phyloP scores from a whole-genome alignment of 2,797 vertebrate species.

The Discoglossus pictus region DNA sequence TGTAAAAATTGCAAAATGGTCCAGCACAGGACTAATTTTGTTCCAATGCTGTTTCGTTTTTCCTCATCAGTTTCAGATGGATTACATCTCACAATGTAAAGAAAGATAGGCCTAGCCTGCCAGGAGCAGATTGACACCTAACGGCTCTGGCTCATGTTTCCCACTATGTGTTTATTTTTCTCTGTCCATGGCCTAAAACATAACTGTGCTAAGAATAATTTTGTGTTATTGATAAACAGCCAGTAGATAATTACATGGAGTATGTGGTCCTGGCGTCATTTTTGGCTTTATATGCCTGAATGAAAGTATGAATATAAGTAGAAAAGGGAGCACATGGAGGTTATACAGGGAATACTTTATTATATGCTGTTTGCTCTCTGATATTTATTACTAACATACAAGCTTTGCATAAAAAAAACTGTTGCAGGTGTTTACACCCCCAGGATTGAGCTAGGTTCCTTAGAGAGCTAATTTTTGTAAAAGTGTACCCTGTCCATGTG shows the following conservation, averaged over 20 bases:
- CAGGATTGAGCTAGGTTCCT: no score
- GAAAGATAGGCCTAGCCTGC: background rate
- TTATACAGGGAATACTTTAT: no score
- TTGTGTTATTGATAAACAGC: background rate
- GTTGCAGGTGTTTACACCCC: no score
- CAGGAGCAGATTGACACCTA: no score
- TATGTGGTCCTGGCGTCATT: background rate
- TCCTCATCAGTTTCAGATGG: background rate
- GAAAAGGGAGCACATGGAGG: background rate
- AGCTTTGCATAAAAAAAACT: no score
- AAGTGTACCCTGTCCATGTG: no score
- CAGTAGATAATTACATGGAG: background rate
- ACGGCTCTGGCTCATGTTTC: background rate
- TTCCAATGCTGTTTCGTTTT: slow-evolving; percentile 14
- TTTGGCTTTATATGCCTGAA: background rate
- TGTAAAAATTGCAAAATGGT: background rate
- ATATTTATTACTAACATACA: no score
- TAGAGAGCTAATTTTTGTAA: no score
- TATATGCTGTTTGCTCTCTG: no score
- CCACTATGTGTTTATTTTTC: background rate
- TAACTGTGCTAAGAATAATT: no score
- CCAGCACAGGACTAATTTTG: slow-evolving; percentile 2
- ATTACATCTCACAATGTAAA: background rate
- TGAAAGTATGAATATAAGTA: no score
- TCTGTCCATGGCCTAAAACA: no score